Evolutionary conservation across 2,113 vertebrate genomes (phyloP).

Genomic region (rat (Rattus norvegicus)): DNA sequence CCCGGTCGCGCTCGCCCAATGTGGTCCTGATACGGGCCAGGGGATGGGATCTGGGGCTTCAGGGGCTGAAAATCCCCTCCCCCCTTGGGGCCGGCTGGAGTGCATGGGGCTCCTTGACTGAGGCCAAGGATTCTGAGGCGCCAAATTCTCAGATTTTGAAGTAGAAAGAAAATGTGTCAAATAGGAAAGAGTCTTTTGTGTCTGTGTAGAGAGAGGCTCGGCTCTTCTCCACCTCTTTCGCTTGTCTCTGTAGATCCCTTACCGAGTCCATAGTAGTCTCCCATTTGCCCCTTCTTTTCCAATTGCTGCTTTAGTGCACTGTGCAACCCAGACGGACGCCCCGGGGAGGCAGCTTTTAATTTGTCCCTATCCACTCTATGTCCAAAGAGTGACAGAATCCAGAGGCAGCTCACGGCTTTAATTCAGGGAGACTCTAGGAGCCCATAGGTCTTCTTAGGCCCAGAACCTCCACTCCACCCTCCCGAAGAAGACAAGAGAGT

Average conservation of each 20-base stretch:
- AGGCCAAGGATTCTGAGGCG: background rate
- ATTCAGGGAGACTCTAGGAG: slow-evolving; percentile 45
- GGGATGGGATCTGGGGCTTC: background rate
- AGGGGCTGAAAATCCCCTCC: background rate
- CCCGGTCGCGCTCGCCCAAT: background rate
- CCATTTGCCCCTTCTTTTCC: slow-evolving; percentile 29
- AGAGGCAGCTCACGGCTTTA: background rate
- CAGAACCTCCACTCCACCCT: slow-evolving; percentile 71
- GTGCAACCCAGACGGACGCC: background rate
- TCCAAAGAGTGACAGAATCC: slow-evolving; percentile 21
- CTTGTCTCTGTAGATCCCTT: background rate
- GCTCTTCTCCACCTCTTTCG: background rate
- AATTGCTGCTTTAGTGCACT: background rate
- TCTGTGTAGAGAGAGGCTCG: background rate
- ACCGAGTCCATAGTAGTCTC: background rate
- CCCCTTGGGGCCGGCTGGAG: background rate
- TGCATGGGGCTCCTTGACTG: background rate
- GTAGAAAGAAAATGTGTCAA: slow-evolving; percentile 46
- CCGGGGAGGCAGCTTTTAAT: slow-evolving; percentile 40
- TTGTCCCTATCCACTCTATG: background rate
- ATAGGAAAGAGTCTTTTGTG: slow-evolving; percentile 72
- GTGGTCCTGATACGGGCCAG: background rate
- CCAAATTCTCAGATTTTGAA: slow-evolving; percentile 36
- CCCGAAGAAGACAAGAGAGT: slow-evolving; percentile 71
- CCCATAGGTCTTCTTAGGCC: slow-evolving; percentile 33